These are phyloP conservation scores for Oxyteleia sp. DNA, from an alignment of 2,888 invertebrate species.

Conservation along the genomic window DNA sequence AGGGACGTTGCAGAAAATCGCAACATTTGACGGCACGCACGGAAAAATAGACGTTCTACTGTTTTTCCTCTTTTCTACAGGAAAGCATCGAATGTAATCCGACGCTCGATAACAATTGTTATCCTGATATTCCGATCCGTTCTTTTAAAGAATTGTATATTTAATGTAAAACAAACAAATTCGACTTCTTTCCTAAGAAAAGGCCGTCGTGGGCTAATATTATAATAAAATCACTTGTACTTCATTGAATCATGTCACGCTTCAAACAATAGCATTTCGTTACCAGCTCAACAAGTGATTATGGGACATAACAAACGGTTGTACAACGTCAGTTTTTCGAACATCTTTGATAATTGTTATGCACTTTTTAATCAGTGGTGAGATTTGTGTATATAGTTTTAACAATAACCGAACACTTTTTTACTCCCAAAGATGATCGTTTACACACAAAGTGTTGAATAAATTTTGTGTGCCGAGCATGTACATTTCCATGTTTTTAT, in stretches of 20 bases:
- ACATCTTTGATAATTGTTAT: constrained; percentile 38
- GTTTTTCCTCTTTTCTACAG: constrained; percentile 37
- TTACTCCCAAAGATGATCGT: constrained; percentile 52
- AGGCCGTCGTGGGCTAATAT: constrained; percentile 29
- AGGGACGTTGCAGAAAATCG: constrained; percentile 25
- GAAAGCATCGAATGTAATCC: constrained; percentile 42
- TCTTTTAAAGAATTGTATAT: constrained; percentile 16
- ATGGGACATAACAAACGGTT: constrained; percentile 42
- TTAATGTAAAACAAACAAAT: constrained; percentile 12
- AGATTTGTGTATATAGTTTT: constrained; percentile 63
- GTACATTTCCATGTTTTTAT: constrained; percentile 41
- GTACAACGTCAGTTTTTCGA: constrained; percentile 42
- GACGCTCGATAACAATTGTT: background rate
- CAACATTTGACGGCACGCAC: constrained; percentile 26
- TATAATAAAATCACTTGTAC: constrained; percentile 54
- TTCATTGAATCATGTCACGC: constrained; percentile 39
- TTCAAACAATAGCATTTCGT: constrained; percentile 33
- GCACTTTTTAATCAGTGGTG: constrained; percentile 48
- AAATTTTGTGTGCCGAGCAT: constrained; percentile 37
- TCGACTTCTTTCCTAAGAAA: constrained; percentile 47
- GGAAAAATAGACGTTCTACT: constrained; percentile 12
- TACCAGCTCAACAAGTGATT: constrained; percentile 48
- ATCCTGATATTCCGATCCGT: background rate
- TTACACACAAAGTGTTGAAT: constrained; percentile 27
- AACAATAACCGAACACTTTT: constrained; percentile 40